Conservation (phyloP, 2,888 invertebrate genomes). For the Agriopis leucophaearia region DNA sequence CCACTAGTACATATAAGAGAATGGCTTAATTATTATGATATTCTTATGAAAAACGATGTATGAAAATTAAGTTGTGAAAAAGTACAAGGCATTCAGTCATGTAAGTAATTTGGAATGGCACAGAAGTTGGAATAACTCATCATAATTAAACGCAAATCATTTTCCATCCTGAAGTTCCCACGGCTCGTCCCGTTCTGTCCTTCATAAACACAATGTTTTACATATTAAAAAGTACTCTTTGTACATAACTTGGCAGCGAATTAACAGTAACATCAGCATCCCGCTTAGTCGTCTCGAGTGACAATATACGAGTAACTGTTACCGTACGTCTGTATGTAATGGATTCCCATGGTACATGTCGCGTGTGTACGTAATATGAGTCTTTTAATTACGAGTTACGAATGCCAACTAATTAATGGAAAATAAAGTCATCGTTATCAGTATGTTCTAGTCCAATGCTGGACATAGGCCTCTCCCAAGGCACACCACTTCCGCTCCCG, state of each 20-base stretch:
- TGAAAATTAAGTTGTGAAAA: too few species aligned
- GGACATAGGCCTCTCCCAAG: too few species aligned
- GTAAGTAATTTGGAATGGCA: too few species aligned
- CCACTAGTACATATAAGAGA: too few species aligned
- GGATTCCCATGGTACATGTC: neutral
- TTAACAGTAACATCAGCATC: neutral
- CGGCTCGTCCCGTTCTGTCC: neutral
- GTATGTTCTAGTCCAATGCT: too few species aligned
- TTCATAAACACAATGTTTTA: slow-evolving; percentile 1
- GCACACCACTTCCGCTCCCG: too few species aligned
- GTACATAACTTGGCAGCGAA: neutral
- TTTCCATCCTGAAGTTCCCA: neutral
- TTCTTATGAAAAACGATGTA: too few species aligned
- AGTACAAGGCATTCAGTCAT: too few species aligned
- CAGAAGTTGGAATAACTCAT: neutral
- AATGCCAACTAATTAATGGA: neutral
- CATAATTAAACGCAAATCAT: neutral
- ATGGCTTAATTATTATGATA: too few species aligned
- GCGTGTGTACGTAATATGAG: neutral
- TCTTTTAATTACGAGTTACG: neutral
- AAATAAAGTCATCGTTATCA: neutral
- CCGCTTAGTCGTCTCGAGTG: neutral
- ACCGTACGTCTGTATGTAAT: neutral
- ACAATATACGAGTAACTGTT: slow-evolving; percentile 7
- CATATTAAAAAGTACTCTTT: too few species aligned